Base-by-base conservation (phyloP, 2,888 invertebrate species). In the Drosophila kuntzei region DNA sequence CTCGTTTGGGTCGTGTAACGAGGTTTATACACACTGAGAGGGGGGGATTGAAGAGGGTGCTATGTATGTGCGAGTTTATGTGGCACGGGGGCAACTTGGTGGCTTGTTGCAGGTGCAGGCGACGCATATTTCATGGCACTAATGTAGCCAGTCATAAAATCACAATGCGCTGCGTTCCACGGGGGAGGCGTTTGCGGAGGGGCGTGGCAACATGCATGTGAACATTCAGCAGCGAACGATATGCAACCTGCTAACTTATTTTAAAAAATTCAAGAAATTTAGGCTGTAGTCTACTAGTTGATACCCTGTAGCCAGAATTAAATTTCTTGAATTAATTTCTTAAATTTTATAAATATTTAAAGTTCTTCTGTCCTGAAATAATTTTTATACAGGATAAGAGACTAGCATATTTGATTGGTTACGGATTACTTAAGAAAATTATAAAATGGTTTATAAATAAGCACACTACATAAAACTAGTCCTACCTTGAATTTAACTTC, bases 121-220 rank as follows among this genome's bases (percentile, higher is more conserved):
- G 53, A 70, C 78, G 81, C 86, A 87, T 84, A 86, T 90, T 89
- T 88, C 82, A 89, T 80, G 80, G 75, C 79, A 88, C 82, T 90
- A 89, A 89, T 89, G 85, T 86, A 86, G 84, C 80, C 87, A 80
- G 89, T 80, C 90, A 89, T 84, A 88, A 89, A 90, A 89, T 88
- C 86, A 87, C 77, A 84, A 81, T 88, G 78, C 76, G 58, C 60
- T 60, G 68, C 73, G 32, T 64, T 63, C 57, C 62, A 16, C 2
- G 25, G 20, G 37, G 67, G 20, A 34, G 67, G 71, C 29, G 58
- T 37, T 58, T 14, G 57, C 11, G 27, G 50, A 12, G n/a, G 58
- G 79, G 75, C 75, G 79, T 87, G 76, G 44, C 68, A 71, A 86
- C 88, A 81, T 85, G 69, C 70, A 83, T 85, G 88, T 70, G 87